Base-by-base conservation (phyloP, 2,888 invertebrate species). In the Eutolmus rufibarbis region DNA sequence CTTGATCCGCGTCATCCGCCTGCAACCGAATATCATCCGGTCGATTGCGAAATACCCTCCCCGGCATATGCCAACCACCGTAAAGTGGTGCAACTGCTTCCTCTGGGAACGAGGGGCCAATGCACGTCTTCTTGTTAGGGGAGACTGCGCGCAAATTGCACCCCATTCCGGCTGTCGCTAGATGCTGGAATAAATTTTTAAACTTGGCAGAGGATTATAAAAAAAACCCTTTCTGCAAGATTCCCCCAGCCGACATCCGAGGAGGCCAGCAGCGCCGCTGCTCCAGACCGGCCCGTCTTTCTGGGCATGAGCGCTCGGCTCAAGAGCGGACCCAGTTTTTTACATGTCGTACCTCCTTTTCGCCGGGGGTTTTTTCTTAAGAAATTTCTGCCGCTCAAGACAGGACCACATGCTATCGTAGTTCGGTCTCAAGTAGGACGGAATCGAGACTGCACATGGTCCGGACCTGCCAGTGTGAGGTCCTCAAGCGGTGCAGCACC, bases 401-500 rank as follows among this genome's bases (percentile, higher is more conserved):
- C 9, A 23, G 23, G 57, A 9, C 66, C 66, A 66, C 66, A 66
- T 66, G 66, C 66, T 12, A 23, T 66, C 66, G 66, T 66, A 66
- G 66, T 66, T 66, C 66, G 66, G 66, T 66, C 28, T 66, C 66
- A 66, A 66, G 66, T 19, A 19, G 40, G 76, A 16, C 37, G 34
- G 40, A 5, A 51, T n/a, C 76, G 28, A 3, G 12, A 8, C 16
- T 57, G 82, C 82, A 82, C 82, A 82, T 66, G 82, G 57, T 34
- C 57, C 40, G 31, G 56, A 19, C 57, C 56, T 57, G 82, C 19
- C 82, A 82, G 82, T 82, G 82, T 82, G 82, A 82, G 82, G 82
- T 82, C 82, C 51, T 66, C 19, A 57, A 57, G 66, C 16, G 40
- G 57, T 82, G 82, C 82, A 0, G 43, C 40, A 40, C 40, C 12